Evolutionary conservation across 2,797 vertebrate genomes (phyloP), one percentile per base, ranked within the genome.

Genomic region (Neopelma chrysocephalum): DNA sequence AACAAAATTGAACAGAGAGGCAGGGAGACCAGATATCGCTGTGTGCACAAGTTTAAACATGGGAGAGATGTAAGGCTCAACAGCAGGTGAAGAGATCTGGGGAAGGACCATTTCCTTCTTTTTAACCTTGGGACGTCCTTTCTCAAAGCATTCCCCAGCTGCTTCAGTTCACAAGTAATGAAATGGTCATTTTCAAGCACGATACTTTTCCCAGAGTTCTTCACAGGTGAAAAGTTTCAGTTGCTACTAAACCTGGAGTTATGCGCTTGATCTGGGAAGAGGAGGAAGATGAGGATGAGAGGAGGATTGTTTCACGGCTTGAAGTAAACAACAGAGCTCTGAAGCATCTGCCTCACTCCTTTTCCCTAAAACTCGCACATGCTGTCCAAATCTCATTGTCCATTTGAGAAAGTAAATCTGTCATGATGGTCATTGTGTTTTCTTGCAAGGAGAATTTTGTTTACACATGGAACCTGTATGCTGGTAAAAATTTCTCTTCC

Each of bases 311-410:
- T 62, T 62, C 1, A 2, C 62, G 20, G 22, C 53, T 61, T 54
- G 54, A 71, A 84, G 43, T 2, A 72, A 91, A 65, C 7, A 69
- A 34, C 32, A 84, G 29, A 64, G 11, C 15, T 75, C 62, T 36
- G 50, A 61, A 51, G 43, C 9, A n/a, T 1, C 2, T 56, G 20
- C 10, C 25, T 62, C 18, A 29, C 6, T 71, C 47, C 7, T 61
- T 88, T 66, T 86, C 20, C 15, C 17, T 51, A 60, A 32, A 62
- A 48, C 5, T 45, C 0, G 0, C 9, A 32, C 5, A 12, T 29
- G 32, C 42, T 94, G 29, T 51, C 20, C 17, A 76, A 54, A 5
- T 5, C 17, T 54, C 1, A 1, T 8, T 65, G 22, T 61, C 42
- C 31, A 9, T 71, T 71, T 71, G 61, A 71, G 38, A 57, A 9